Base-by-base conservation (phyloP, 2,797 vertebrate genomes). In the Gobio occitaniae region DNA sequence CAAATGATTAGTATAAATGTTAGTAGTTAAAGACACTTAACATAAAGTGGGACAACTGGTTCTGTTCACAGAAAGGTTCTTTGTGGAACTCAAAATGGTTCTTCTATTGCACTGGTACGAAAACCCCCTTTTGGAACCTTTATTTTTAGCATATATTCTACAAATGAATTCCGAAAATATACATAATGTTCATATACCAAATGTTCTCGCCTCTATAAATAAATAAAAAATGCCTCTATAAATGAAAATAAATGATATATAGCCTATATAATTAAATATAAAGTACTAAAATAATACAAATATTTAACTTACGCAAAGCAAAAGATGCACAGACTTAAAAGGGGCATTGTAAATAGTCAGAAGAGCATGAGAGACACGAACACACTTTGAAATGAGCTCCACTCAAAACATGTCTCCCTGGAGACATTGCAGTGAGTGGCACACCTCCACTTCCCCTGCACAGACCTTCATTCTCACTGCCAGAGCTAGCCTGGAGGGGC, bases 371-470 rank as follows among this genome's bases (percentile, higher is more conserved):
- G 71, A 85, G 69, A 70, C 61, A 54, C 11, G 44, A 71, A 70
- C 41, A 86, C 75, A 56, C 77, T 85, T 85, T 80, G 52, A 77
- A 84, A 78, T 77, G 71, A 87, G 66, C 78, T 86, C 83, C 68
- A 74, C 83, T 88, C 72, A 79, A 78, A 82, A 54, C 44, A 79
- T 54, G 72, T 87, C 78, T 85, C 85, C 86, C 76, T 56, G 44
- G 83, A 82, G 86, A 85, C 13, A 47, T 48, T 50, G 78, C 41
- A 71, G 65, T 83, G 83, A 76, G 76, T 83, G 86, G 65, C 85
- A 85, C 86, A 84, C 79, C 61, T 87, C 77, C 83, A 82, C 83
- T 85, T 87, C 63, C 59, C 76, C 56, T 80, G 71, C 77, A 36
- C 68, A 79, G 69, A 66, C 59, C 69, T 82, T 50, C 77, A 80